A percentile compares a stretch with the other conserved stretches of the same genome.
Conservation (phyloP, 2,888 invertebrate species). For the Hypsopygia costalis region DNA sequence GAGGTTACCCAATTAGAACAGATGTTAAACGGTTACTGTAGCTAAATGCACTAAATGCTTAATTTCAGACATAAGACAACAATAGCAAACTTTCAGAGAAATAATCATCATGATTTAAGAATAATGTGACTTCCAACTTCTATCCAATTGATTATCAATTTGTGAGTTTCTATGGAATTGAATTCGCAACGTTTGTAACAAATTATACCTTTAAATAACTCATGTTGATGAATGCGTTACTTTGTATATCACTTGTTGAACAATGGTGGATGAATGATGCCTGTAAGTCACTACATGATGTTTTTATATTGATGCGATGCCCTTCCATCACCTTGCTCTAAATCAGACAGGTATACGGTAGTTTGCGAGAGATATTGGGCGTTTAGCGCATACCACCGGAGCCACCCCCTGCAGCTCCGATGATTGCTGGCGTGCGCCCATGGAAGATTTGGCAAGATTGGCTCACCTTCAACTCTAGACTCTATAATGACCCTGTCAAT, state of each 20-base stretch:
- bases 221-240: constrained; percentile 23
- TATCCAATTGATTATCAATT: too few relatives aligned
- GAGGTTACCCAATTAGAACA: too few relatives aligned
- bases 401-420: constrained; percentile 42
- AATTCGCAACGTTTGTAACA: not conserved
- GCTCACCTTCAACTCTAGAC: constrained; percentile 6
- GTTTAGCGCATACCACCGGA: constrained; percentile 30
- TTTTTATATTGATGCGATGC: constrained; percentile 44
- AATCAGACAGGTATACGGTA: constrained; percentile 34
- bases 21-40: too few relatives aligned
- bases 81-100: too few relatives aligned
- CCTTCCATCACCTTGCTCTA: constrained; percentile 42
- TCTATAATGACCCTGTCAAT: constrained; percentile 2
- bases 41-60: too few relatives aligned
- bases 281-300: constrained; percentile 25
- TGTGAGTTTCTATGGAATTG: too few relatives aligned
- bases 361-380: not conserved
- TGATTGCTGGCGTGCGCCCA: constrained; percentile 29
- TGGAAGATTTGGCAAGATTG: constrained; percentile 7
- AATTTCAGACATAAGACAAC: too few relatives aligned
- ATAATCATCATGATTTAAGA: too few relatives aligned
- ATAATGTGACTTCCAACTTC: too few relatives aligned
- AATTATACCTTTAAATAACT: constrained; percentile 32
- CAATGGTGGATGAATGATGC: constrained; percentile 39
- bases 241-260: constrained; percentile 5